These are phyloP conservation scores for Protaetia brevitarsis DNA, from an alignment of 1,140 invertebrate species.

Conservation along the genomic window DNA sequence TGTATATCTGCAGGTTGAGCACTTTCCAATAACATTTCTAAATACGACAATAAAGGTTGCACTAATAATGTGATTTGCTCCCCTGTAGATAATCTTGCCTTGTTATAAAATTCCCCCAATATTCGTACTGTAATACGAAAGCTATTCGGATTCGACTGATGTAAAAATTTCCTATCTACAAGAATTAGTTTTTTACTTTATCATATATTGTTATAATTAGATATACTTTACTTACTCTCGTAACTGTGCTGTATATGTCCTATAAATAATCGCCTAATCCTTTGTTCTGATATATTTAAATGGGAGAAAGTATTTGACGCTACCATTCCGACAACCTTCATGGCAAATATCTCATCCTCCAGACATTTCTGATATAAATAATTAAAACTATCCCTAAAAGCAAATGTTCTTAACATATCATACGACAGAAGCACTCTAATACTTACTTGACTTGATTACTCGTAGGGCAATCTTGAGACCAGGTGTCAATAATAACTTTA, in stretches of 20 bases:
- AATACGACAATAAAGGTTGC: slow-evolving; percentile 26
- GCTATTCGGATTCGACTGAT: slow-evolving; percentile 21
- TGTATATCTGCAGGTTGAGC: slow-evolving; percentile 29
- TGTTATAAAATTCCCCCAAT: slow-evolving; percentile 33
- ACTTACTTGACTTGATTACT: slow-evolving; percentile 39
- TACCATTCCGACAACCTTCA: slow-evolving; percentile 30
- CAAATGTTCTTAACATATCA: neutral
- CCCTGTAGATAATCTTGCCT: slow-evolving; percentile 22
- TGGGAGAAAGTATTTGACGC: slow-evolving; percentile 27
- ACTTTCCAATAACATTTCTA: slow-evolving; percentile 31
- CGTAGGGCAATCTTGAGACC: slow-evolving; percentile 34
- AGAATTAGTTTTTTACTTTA: slow-evolving; percentile 20
- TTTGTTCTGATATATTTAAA: slow-evolving; percentile 23
- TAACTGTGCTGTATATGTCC: slow-evolving; percentile 29
- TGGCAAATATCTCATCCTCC: slow-evolving; percentile 28
- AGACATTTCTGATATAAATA: slow-evolving; percentile 31
- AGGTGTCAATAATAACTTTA: slow-evolving; percentile 37
- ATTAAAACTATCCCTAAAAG: slow-evolving; percentile 5
- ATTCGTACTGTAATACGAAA: slow-evolving; percentile 35
- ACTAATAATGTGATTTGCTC: slow-evolving; percentile 27
- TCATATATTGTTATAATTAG: neutral
- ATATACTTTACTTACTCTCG: slow-evolving; percentile 26
- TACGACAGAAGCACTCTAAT: slow-evolving; percentile 8
- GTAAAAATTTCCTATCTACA: slow-evolving; percentile 21
- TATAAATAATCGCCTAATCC: slow-evolving; percentile 30